Evolutionary conservation across 2,888 invertebrate species (phyloP), one percentile per base, ranked within the genome.

Genomic region (Spicauda simplicius): DNA sequence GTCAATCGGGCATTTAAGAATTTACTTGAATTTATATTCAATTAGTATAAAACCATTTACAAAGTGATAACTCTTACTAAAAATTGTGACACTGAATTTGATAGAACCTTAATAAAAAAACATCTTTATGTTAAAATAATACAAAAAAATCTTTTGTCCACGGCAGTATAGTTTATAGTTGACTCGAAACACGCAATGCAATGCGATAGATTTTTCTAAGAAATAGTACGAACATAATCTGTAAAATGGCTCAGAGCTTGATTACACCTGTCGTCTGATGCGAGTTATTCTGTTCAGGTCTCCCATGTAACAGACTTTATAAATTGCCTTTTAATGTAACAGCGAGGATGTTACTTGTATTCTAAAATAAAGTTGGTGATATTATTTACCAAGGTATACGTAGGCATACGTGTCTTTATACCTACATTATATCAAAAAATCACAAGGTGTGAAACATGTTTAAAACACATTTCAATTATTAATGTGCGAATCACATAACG

Each of bases 401-500:
- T 60, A 25, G 25, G 5, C 25, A 33, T 30, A 58, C 37, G 30
- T n/a, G 33, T 1, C 25, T 30, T 41, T 37, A 58, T 64, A 25
- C n/a, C 37, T 64, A 41, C 18, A 16, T 64, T 64, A 52, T 52
- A 57, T 58, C 57, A 52, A 62, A 45, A 56, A 48, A 10, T 54
- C n/a, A 58, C 53, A 59, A 68, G 18, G 45, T 37, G 53, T 59
- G 41, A 53, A 68, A 58, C 53, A 59, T 16, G 45, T 62, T 63
- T 64, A 53, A 56, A 52, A 45, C 37, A 52, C 55, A 48, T 64
- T 64, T 62, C 61, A 62, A 58, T 58, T 45, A 45, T 12, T 37
- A 12, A 65, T 55, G 56, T n/a, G 52, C 52, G 66, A 63, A 54
- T 67, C 53, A 60, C 62, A 62, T 73, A 75, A 72, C 73, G 71